Percentiles rank a stretch among this genome's conserved stretches.
phyloP scores from a whole-genome alignment of 2,797 vertebrate species.

The Vireo griseus region DNA sequence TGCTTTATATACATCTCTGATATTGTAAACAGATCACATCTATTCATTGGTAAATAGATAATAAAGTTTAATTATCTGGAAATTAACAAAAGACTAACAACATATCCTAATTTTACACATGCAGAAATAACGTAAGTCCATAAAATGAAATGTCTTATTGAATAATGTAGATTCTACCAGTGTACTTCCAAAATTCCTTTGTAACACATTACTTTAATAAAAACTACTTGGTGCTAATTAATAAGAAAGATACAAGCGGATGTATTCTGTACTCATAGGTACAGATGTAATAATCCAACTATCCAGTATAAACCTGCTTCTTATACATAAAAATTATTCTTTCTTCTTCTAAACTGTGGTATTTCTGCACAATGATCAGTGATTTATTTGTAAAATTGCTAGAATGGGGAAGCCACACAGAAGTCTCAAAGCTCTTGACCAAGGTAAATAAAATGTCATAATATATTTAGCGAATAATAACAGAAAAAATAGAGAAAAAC shows the following conservation, averaged over 20 bases:
- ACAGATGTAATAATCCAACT: background rate
- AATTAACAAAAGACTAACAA: constrained; percentile 68
- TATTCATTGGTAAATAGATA: constrained; percentile 70
- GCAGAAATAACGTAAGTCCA: constrained; percentile 47
- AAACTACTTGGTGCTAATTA: constrained; percentile 36
- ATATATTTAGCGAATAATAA: constrained; percentile 62
- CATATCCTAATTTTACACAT: constrained; percentile 48
- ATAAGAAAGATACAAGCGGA: background rate
- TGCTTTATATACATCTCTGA: constrained; percentile 46
- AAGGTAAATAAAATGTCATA: constrained; percentile 60
- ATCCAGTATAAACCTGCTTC: background rate
- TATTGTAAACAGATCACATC: constrained; percentile 66
- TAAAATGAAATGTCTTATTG: constrained; percentile 24
- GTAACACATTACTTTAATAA: constrained; percentile 25
- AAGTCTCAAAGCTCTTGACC: constrained; percentile 23
- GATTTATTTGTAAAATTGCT: constrained; percentile 60
- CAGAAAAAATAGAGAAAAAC: constrained; percentile 2
- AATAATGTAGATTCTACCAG: background rate
- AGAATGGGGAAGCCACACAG: background rate
- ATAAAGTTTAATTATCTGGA: constrained; percentile 68
- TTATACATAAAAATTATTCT: constrained; percentile 20
- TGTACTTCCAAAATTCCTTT: background rate
- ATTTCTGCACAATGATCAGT: background rate
- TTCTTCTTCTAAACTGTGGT: constrained; percentile 8
- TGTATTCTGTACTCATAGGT: background rate